Conservation (phyloP, 1,140 invertebrate species). For the Euura lappo region DNA sequence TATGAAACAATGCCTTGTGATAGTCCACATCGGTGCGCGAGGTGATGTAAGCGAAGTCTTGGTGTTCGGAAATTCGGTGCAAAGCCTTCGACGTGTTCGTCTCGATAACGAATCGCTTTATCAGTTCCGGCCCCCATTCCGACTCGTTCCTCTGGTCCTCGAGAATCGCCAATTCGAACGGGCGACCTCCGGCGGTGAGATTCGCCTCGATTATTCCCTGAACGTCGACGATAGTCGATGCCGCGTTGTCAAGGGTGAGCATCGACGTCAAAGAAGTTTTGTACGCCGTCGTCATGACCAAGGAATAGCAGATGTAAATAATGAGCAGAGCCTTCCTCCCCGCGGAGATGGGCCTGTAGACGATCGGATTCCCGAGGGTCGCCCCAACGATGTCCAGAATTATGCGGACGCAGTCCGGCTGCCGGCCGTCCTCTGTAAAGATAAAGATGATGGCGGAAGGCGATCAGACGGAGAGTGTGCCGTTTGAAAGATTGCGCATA, state of each 20-base stretch:
- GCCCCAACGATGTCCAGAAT: neutral
- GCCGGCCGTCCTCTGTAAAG: too few species aligned
- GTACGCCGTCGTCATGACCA: neutral
- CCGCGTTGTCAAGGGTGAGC: neutral
- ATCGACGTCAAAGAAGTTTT: neutral
- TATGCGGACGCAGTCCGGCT: neutral
- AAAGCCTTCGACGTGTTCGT: neutral
- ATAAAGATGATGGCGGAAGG: too few species aligned
- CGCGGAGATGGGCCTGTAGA: neutral
- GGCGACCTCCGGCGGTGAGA: neutral
- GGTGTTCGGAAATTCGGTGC: neutral
- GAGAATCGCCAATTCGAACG: neutral
- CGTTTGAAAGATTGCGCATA: too few species aligned
- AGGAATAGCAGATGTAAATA: neutral
- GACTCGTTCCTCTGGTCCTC: neutral
- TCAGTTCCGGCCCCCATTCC: neutral
- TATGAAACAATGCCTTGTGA: neutral
- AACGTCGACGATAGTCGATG: neutral
- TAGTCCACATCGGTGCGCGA: neutral
- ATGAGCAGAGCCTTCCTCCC: neutral
- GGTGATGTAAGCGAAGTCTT: neutral
- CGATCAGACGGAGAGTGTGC: too few species aligned
- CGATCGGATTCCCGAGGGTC: neutral
- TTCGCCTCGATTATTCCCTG: neutral
- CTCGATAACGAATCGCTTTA: neutral